Evolutionary conservation across 1,140 invertebrate species (phyloP).

Genomic region (Drosophila saltans): DNA sequence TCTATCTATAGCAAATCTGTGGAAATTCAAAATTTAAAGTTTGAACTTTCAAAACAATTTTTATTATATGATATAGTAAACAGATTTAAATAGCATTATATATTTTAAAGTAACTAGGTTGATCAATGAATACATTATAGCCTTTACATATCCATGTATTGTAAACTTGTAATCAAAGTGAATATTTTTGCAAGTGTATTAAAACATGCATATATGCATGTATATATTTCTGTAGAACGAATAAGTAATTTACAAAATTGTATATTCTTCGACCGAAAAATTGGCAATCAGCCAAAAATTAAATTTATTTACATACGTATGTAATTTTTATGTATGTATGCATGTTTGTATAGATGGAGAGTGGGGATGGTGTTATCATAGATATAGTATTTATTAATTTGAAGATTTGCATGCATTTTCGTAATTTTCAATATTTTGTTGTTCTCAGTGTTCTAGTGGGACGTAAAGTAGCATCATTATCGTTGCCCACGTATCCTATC

Average conservation of each 20-base stretch:
- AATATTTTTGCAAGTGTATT: no score
- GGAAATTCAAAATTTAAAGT: no score
- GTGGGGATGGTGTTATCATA: neutral
- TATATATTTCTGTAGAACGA: neutral
- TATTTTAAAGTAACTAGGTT: no score
- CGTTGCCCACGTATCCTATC: neutral
- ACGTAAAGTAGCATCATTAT: neutral
- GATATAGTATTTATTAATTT: neutral
- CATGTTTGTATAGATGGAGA: neutral
- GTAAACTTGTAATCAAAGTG: no score
- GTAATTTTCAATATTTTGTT: neutral
- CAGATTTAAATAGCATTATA: no score
- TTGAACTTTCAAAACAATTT: no score
- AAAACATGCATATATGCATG: no score
- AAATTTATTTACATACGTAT: neutral
- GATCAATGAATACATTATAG: no score
- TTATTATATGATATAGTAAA: no score
- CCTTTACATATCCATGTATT: no score
- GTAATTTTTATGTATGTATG: conserved; percentile 2
- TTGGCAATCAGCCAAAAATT: neutral
- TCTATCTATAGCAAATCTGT: no score
- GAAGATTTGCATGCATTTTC: neutral
- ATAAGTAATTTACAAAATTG: neutral
- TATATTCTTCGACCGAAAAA: neutral
- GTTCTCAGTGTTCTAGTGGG: neutral